Percentiles rank a stretch among this genome's conserved stretches.
Evolutionary conservation across 1,140 invertebrate species (phyloP).

Genomic region (Prorops nasuta): DNA sequence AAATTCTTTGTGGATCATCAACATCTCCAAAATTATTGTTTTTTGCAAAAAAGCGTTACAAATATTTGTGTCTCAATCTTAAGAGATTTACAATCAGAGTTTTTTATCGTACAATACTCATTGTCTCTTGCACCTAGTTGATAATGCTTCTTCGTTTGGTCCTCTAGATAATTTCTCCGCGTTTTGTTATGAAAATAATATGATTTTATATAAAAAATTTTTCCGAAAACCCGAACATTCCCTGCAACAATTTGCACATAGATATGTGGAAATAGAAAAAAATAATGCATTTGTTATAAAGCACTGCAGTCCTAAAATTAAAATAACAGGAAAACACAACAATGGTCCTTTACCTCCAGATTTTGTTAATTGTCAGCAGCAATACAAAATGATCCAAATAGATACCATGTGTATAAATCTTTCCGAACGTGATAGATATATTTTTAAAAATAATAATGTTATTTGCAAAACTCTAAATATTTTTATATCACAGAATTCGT

Average conservation of each 20-base stretch:
- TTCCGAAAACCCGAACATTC: constrained; percentile 10
- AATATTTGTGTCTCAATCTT: constrained; percentile 6
- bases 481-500: neutral
- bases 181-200: constrained; percentile 21
- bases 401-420: neutral
- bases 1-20: constrained; percentile 7
- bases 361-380: neutral
- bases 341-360: neutral
- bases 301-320: neutral
- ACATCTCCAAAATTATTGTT: neutral
- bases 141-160: constrained; percentile 12
- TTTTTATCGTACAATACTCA: constrained; percentile 16
- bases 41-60: constrained; percentile 12
- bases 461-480: neutral
- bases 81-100: constrained; percentile 2
- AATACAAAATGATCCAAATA: neutral
- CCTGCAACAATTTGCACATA: constrained; percentile 17
- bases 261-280: neutral
- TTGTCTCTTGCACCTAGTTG: constrained; percentile 13
- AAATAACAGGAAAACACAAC: neutral
- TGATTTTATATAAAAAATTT: constrained; percentile 3
- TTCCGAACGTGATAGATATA: neutral
- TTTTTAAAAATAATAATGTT: neutral
- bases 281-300: neutral
- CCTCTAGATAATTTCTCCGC: constrained; percentile 11